Evolutionary conservation across 2,113 vertebrate genomes (phyloP).

Genomic region (Tragelaphus strepsiceros): DNA sequence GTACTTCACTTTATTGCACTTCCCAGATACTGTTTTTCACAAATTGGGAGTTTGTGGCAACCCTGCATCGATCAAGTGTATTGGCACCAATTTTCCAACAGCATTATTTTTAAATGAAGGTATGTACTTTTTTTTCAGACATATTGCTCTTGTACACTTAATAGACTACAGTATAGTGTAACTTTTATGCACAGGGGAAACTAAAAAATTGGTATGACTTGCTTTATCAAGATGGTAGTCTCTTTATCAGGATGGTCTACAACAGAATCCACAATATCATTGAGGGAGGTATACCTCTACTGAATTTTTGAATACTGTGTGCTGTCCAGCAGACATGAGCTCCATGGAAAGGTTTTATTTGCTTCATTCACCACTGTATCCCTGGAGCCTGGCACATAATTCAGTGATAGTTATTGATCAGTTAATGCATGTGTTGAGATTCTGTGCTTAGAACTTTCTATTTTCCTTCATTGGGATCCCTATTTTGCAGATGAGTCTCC

Average conservation of each 20-base stretch:
- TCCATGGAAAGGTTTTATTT: not conserved
- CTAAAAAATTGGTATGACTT: not conserved
- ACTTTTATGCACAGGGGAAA: not conserved
- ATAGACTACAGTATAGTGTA: not conserved
- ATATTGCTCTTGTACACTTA: not conserved
- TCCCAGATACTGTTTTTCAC: not conserved
- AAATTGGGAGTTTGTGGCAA: not conserved
- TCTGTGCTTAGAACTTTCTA: not conserved
- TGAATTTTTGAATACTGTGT: not conserved
- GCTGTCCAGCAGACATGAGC: not conserved
- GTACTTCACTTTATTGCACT: not conserved
- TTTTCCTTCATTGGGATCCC: not conserved
- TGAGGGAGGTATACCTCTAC: not conserved
- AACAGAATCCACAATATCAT: not conserved
- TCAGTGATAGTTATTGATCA: not conserved
- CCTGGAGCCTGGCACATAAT: not conserved
- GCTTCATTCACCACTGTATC: not conserved
- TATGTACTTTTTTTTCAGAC: not conserved
- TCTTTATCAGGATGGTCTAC: not conserved
- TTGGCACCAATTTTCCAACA: not conserved
- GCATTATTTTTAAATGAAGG: not conserved
- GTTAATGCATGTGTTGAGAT: not conserved
- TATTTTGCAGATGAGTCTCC: not conserved
- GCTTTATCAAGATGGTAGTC: not conserved
- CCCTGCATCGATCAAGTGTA: not conserved